phyloP scores from a whole-genome alignment of 2,113 vertebrate genomes.

The Phylloscopus whistleri region DNA sequence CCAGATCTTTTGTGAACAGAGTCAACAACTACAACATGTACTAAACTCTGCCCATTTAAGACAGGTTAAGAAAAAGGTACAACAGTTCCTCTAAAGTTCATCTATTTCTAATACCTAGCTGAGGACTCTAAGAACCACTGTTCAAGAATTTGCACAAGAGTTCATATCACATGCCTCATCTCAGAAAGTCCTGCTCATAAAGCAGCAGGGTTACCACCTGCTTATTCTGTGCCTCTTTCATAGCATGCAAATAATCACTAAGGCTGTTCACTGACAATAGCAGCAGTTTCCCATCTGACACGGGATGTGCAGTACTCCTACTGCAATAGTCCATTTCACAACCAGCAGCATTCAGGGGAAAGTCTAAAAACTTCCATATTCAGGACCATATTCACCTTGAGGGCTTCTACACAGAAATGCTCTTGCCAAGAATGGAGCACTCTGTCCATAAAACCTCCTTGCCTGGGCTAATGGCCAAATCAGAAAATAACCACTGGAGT shows the following conservation, averaged over 20 bases:
- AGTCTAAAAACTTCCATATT: neutral
- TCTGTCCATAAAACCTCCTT: neutral
- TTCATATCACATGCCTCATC: rapidly evolving
- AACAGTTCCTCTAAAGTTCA: neutral
- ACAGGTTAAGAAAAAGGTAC: neutral
- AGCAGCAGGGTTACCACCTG: neutral
- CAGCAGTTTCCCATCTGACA: neutral
- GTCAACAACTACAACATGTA: neutral
- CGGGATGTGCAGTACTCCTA: neutral
- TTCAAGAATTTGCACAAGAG: neutral
- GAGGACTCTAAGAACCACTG: neutral
- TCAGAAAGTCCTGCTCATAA: neutral
- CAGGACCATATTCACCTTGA: neutral
- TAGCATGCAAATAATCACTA: neutral
- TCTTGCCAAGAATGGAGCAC: neutral
- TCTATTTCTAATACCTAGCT: neutral
- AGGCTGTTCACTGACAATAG: neutral
- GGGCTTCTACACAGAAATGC: neutral
- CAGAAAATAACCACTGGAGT: neutral
- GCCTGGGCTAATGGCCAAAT: neutral
- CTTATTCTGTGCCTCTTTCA: neutral
- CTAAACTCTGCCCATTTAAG: neutral
- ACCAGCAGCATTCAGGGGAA: neutral
- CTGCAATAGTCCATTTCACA: neutral
- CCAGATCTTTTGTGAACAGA: neutral